These are phyloP conservation scores for Agriotes lineatus DNA, from an alignment of 2,888 invertebrate species.

Conservation along the genomic window DNA sequence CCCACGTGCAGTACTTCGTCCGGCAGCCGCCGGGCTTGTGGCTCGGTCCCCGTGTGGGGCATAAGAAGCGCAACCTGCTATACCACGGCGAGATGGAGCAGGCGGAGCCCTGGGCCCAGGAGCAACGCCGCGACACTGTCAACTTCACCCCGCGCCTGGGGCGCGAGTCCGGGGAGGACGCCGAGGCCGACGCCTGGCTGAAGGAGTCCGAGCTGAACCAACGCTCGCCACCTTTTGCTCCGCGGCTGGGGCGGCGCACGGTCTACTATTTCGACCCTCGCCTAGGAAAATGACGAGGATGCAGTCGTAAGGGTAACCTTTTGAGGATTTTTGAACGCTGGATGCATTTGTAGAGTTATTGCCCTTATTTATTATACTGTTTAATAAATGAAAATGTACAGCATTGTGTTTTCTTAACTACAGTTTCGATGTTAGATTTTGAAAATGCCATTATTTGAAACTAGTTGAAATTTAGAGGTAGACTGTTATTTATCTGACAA, in stretches of 20 bases:
- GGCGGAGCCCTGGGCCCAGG: slow-evolving; percentile 52
- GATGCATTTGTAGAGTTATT: too few species aligned
- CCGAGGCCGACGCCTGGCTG: slow-evolving; percentile 52
- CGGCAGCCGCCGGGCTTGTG: slow-evolving; percentile 43
- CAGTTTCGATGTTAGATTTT: too few species aligned
- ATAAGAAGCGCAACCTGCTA: slow-evolving; percentile 63
- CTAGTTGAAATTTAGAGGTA: too few species aligned
- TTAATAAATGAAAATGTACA: too few species aligned
- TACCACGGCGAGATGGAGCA: slow-evolving; percentile 59
- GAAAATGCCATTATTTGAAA: too few species aligned
- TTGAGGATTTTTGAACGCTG: too few species aligned
- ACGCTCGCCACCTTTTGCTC: slow-evolving; percentile 67
- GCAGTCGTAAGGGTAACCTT: too few species aligned
- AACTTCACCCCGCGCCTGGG: slow-evolving; percentile 69
- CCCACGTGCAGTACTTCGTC: slow-evolving; percentile 58
- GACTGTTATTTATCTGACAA: too few species aligned
- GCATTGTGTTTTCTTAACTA: too few species aligned
- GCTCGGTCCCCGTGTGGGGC: slow-evolving; percentile 66
- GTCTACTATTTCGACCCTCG: slow-evolving; percentile 64
- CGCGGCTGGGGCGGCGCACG: slow-evolving; percentile 66
- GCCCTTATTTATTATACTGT: too few species aligned
- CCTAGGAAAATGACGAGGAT: slow-evolving; percentile 63
- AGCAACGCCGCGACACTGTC: slow-evolving; percentile 60
- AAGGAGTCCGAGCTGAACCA: slow-evolving; percentile 56
- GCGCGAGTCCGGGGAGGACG: slow-evolving; percentile 63